Conservation (phyloP, 2,797 vertebrate species). For the Parambassis ranga region DNA sequence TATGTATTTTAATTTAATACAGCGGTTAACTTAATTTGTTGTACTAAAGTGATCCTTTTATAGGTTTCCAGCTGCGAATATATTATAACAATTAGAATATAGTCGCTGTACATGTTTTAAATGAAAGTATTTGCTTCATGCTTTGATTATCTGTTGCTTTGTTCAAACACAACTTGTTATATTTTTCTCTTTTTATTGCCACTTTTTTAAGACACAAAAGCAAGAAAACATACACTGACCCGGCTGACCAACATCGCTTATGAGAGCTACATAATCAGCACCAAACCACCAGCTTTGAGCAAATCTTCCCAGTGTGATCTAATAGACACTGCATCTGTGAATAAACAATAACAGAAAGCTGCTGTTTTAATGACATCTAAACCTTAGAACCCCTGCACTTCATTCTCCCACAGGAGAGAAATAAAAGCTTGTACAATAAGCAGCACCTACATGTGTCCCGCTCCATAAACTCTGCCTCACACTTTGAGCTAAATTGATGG, state of each 20-base stretch:
- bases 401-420: slow-evolving; percentile 68
- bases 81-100: too few relatives aligned
- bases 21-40: too few relatives aligned
- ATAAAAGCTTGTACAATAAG: slow-evolving; percentile 74
- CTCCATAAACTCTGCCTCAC: slow-evolving; percentile 68
- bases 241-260: slow-evolving; percentile 23
- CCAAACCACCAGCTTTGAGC: slow-evolving; percentile 3
- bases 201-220: too few relatives aligned
- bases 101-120: too few relatives aligned
- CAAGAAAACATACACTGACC: slow-evolving; percentile 35
- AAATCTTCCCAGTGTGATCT: slow-evolving; percentile 54
- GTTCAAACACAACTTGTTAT: too few relatives aligned
- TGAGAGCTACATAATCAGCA: slow-evolving; percentile 35
- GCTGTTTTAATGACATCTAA: slow-evolving; percentile 69
- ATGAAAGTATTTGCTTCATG: not conserved
- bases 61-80: too few relatives aligned
- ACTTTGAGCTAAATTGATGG: slow-evolving; percentile 61
- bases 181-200: too few relatives aligned
- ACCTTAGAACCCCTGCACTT: slow-evolving; percentile 56
- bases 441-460: slow-evolving; percentile 74
- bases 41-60: too few relatives aligned
- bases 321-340: slow-evolving; percentile 61
- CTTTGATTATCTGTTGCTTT: not conserved
- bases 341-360: slow-evolving; percentile 69
- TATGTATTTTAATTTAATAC: too few relatives aligned